phyloP scores from a whole-genome alignment of 2,113 vertebrate species.

The Ancistrus triradiatus region DNA sequence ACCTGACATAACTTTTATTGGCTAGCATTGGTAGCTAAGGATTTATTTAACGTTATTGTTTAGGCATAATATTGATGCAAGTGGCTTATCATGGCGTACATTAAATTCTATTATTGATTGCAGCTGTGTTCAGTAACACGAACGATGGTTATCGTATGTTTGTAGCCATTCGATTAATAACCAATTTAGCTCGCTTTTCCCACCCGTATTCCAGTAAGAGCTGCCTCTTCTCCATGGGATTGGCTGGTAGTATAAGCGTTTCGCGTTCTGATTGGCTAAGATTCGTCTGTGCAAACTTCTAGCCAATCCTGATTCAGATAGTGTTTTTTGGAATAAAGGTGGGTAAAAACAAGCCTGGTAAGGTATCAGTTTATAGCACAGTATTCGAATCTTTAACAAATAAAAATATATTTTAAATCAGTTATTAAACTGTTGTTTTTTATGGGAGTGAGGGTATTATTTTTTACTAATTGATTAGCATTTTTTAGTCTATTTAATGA shows the following conservation, averaged over 20 bases:
- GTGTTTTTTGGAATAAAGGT: not conserved
- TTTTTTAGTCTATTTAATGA: too few relatives aligned
- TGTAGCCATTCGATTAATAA: not conserved
- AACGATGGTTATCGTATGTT: not conserved
- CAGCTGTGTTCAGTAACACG: not conserved
- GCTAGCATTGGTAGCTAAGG: not conserved
- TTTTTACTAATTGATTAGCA: too few relatives aligned
- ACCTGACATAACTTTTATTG: not conserved
- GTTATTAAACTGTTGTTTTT: too few relatives aligned
- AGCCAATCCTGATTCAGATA: not conserved
- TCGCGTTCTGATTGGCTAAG: not conserved
- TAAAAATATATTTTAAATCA: not conserved
- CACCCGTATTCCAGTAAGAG: not conserved
- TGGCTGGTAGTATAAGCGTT: not conserved
- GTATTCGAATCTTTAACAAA: not conserved
- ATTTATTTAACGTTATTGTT: too few relatives aligned
- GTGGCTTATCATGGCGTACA: too few relatives aligned
- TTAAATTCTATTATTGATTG: not conserved
- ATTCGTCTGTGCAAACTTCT: conserved; percentile 1
- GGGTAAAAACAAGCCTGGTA: not conserved
- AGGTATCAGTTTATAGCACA: not conserved
- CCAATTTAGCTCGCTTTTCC: not conserved
- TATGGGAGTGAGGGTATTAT: too few relatives aligned
- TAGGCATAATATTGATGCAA: too few relatives aligned
- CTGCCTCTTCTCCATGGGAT: not conserved